Evolutionary conservation across 2,888 invertebrate genomes (phyloP), one percentile per base, ranked within the genome.

Genomic region (Onthophagus sagittarius): DNA sequence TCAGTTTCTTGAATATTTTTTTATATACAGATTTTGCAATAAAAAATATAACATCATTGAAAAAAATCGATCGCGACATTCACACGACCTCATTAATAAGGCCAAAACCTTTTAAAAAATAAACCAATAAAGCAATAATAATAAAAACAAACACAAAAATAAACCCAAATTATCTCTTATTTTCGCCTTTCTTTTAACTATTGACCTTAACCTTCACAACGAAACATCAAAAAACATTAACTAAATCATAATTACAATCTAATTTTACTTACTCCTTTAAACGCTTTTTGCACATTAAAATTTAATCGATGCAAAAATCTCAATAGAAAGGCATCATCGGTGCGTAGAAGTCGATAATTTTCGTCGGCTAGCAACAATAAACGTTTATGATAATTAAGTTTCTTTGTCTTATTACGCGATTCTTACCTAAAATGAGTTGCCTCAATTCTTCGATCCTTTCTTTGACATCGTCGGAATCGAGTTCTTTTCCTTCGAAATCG

Each of bases 271-370:
- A 85, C 85, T 77, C 79, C 81, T 69, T 80, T 78, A 72, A 82
- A 82, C 3, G 86, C 84, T 70, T 77, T 77, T 11, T 82, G 75
- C 1, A 84, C 80, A 76, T 84, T 79, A 75, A 83, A 86, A 73
- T 82, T 74, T 2, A 81, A 79, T 62, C 79, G 80, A 73, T 81
- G 78, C 3, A 86, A 78, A 78, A 81, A 86, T 72, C 85, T 76
- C 70, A 81, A 74, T 15, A 86, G 76, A 74, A 82, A 84, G 11
- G 75, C 74, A 63, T 84, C 83, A 72, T 85, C 85, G 13, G 80
- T 79, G 73, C 82, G 78, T 33, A 85, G 76, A 32, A 80, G 78
- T 63, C 78, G 78, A 39, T 80, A 69, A 31, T 76, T 75, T 15
- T 78, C 74, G 71, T 82, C 79, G 63, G 76, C 83, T 84, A 72